Conservation (phyloP, 2,888 invertebrate genomes). For the Trimorus sp. region DNA sequence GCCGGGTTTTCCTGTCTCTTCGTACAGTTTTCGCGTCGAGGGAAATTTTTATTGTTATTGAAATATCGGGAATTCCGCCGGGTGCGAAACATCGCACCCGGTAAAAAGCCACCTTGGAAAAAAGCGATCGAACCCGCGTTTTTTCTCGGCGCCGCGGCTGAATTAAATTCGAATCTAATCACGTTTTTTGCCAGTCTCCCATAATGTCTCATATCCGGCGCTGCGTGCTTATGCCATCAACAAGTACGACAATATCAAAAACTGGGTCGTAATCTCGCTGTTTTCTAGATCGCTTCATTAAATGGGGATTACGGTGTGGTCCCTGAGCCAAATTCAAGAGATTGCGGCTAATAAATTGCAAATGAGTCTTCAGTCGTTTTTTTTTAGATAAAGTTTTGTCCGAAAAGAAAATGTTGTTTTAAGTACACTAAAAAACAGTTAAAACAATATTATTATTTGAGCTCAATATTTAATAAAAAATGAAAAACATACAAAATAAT, state of each 20-base stretch:
- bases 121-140: background rate
- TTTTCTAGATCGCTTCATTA: conserved; percentile 54
- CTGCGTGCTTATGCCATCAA: conserved; percentile 63
- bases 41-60: conserved; percentile 11
- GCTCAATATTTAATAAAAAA: too few relatives aligned
- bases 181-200: conserved; percentile 12
- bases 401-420: too few relatives aligned
- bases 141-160: conserved; percentile 14
- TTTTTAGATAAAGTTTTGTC: too few relatives aligned
- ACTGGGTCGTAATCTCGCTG: conserved; percentile 71
- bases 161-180: conserved; percentile 42
- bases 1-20: background rate
- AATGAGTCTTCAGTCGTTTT: too few relatives aligned
- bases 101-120: background rate
- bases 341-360: too few relatives aligned
- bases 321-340: background rate
- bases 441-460: too few relatives aligned
- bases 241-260: conserved; percentile 70
- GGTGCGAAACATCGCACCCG: conserved; percentile 14
- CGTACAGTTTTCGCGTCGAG: background rate
- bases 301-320: conserved; percentile 50
- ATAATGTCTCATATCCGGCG: too few relatives aligned
- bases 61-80: conserved; percentile 10
- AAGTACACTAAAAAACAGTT: too few relatives aligned
- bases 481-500: too few relatives aligned